Base-by-base conservation (phyloP, 2,797 vertebrate species). In the Podargus strigoides region DNA sequence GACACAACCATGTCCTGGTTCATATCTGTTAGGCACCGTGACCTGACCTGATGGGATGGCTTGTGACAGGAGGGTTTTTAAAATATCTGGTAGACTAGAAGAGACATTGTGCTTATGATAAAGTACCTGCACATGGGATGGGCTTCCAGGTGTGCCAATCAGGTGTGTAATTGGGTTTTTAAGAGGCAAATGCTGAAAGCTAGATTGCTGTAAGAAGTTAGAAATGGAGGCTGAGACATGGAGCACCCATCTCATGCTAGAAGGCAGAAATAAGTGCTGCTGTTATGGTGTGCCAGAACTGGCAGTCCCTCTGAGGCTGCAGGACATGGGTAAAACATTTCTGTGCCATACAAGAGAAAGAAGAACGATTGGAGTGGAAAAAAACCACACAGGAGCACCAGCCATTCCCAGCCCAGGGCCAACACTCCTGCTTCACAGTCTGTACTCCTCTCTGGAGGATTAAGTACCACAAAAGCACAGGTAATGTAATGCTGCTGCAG, bases 1-100 rank as follows among this genome's bases (percentile, higher is more conserved):
- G 62, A 24, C 20, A 46, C 7, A 47, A 3, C 14, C 26, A 22
- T 7, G 32, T 37, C 30, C 30, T 52, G 11, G 30, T 60, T 85
- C 3, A 0, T 46, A 55, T 28, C 73, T 37, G 6, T 41, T 37
- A n/a, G 22, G 30, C 7, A 46, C 11, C 0, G 0, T 27, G 37
- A 46, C 41, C 58, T 66, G 53, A 66, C 10, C 21, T 37, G 27
- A 62, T 32, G 13, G 42, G 14, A n/a, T 28, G 34, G 30, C n/a
- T 82, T 32, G 18, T 56, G 30, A 28, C 59, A 80, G 46, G 20
- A 85, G 37, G 34, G 24, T 58, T 59, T 82, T 89, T 37, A 52
- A 73, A 82, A 52, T 58, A 63, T 23, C 39, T 46, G 9, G 12
- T 44, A 67, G 49, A 59, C 36, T 76, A 39, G 17, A 59, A n/a